Evolutionary conservation across 2,797 vertebrate species (phyloP).

Genomic region (Molossus alvarezi): DNA sequence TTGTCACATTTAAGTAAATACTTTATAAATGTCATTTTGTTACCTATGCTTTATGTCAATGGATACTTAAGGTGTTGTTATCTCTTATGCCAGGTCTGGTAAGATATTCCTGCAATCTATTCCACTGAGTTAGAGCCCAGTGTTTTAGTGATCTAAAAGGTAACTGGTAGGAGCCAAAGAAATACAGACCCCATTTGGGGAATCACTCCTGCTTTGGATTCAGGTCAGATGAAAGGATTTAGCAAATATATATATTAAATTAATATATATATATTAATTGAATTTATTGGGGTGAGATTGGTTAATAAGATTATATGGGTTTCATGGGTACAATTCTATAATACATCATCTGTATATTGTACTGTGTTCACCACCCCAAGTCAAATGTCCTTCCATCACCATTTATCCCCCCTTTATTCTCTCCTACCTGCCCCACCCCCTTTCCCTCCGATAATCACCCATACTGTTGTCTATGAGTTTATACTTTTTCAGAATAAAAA

Average conservation of each 20-base stretch:
- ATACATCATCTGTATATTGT: background rate
- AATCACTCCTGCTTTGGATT: slow-evolving; percentile 31
- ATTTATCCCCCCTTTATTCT: background rate
- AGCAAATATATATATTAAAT: background rate
- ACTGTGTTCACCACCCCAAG: background rate
- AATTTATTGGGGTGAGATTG: background rate
- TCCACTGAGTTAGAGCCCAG: background rate
- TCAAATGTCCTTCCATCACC: background rate
- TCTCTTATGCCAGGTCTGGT: background rate
- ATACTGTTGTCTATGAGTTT: background rate
- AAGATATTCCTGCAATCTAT: background rate
- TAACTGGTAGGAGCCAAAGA: background rate
- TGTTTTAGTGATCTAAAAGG: slow-evolving; percentile 10
- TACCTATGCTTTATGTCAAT: background rate
- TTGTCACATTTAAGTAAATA: slow-evolving; percentile 43
- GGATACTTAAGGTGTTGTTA: background rate
- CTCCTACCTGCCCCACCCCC: background rate
- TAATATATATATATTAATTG: no score
- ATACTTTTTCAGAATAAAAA: slow-evolving; percentile 65
- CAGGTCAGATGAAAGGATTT: slow-evolving; percentile 51
- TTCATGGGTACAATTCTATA: background rate
- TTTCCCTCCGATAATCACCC: background rate
- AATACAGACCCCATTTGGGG: background rate
- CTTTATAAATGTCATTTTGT: slow-evolving; percentile 45
- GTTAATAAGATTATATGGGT: background rate